Evolutionary conservation across 2,888 invertebrate species (phyloP).

Genomic region (Chrysotoxum bicinctum): DNA sequence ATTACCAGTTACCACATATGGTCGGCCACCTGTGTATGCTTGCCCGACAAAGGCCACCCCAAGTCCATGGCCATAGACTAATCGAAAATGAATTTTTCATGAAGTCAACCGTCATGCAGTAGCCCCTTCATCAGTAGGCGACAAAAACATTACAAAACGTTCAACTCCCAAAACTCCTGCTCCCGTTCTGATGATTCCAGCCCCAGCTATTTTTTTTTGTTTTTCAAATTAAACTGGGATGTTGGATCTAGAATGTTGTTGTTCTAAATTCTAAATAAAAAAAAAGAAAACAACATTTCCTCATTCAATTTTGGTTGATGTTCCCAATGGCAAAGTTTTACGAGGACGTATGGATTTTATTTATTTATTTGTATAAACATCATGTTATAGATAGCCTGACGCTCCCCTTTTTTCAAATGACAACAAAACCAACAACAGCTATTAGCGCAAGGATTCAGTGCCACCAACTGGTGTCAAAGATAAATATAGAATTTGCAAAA

Average conservation of each 20-base stretch:
- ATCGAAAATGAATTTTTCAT: slow-evolving; percentile 73
- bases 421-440: slow-evolving; percentile 30
- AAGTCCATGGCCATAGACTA: slow-evolving; percentile 62
- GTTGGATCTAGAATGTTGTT: slow-evolving; percentile 20
- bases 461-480: slow-evolving; percentile 15
- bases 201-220: slow-evolving; percentile 30
- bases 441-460: slow-evolving; percentile 17
- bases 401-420: background rate
- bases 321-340: background rate
- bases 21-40: slow-evolving; percentile 47
- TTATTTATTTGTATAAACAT: slow-evolving; percentile 54
- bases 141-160: slow-evolving; percentile 34
- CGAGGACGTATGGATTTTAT: slow-evolving; percentile 38
- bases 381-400: background rate
- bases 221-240: slow-evolving; percentile 36
- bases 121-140: background rate
- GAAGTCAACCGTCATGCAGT: slow-evolving; percentile 50
- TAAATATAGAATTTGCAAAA: slow-evolving; percentile 5
- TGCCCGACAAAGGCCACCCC: slow-evolving; percentile 42
- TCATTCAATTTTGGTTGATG: slow-evolving; percentile 21
- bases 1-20: slow-evolving; percentile 64
- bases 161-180: background rate
- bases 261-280: background rate
- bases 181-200: background rate
- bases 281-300: background rate